Evolutionary conservation across 1,140 invertebrate species (phyloP), one percentile per base, ranked within the genome.

Genomic region (Musca vetustissima): DNA sequence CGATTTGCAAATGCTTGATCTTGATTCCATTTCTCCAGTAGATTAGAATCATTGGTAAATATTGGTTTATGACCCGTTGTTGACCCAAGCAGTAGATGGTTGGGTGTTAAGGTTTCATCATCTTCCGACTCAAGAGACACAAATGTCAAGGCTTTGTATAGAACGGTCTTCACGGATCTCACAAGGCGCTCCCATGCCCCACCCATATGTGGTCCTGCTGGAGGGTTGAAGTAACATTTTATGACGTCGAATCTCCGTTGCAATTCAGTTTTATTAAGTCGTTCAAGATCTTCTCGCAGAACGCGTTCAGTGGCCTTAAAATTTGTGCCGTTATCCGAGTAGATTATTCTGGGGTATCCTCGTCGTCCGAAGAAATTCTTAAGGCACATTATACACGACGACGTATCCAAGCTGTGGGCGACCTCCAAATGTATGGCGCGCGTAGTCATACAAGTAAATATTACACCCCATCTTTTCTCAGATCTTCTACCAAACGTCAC

Each of bases 171-270:
- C 0, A 76, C 70, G 4, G 68, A 68, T 22, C 64, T 53, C 1
- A 80, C 66, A 11, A 74, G 21, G 2, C 73, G 53, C 48, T 79
- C 74, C 76, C 78, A 81, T 6, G 72, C 66, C 9, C 77, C 75
- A 2, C 76, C 75, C 73, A 74, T 73, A 57, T 79, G 73, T 14
- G 74, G 74, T 0, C 70, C 22, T 17, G 43, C 49, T 11, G 78
- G 74, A 13, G 77, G 75, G 13, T 69, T 76, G 43, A 78, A 78
- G 1, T 66, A 47, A 73, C 73, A 76, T 47, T 69, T 22, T 7
- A 66, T 50, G 1, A 22, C 52, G 6, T 24, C n/a, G n/a, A n/a
- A n/a, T n/a, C n/a, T n/a, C n/a, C n/a, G n/a, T n/a, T n/a, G n/a
- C 66, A 32, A 13, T 17, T 47, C 3, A n/a, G 8, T 17, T 25